A percentile compares a stretch with the other conserved stretches of the same genome.
Conservation (phyloP, 2,797 vertebrate genomes). For the Clarias fuscus region DNA sequence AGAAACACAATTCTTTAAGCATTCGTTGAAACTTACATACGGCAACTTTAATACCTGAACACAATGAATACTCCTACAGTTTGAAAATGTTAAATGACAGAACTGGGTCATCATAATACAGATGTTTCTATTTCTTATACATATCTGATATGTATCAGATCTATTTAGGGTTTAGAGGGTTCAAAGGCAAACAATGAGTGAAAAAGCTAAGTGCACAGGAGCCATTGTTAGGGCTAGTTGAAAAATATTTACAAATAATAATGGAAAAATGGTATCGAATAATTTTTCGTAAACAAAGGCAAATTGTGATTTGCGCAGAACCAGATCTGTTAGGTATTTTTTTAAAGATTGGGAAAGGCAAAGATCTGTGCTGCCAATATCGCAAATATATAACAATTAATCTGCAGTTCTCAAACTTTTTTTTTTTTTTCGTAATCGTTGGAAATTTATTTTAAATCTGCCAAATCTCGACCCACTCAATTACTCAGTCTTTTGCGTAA, state of each 20-base stretch:
- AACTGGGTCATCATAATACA: too few species aligned
- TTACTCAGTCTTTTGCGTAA: neutral
- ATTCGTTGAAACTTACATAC: neutral
- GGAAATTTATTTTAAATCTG: neutral
- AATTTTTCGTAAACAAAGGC: neutral
- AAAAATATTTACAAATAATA: neutral
- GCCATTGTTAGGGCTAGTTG: neutral
- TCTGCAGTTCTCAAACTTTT: neutral
- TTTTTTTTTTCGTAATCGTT: too few species aligned
- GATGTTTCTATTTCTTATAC: neutral
- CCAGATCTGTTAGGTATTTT: neutral
- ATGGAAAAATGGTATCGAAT: too few species aligned
- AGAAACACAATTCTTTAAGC: neutral
- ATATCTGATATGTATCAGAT: neutral
- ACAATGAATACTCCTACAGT: neutral
- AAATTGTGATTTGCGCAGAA: neutral
- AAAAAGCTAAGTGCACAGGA: neutral
- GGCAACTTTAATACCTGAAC: neutral
- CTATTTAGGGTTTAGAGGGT: too few species aligned
- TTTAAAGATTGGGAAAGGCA: neutral
- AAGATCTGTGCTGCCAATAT: slow-evolving; percentile 2
- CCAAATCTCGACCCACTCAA: neutral
- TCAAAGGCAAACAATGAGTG: neutral
- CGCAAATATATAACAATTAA: too few species aligned
- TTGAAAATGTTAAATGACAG: neutral